Evolutionary conservation across 2,113 vertebrate species (phyloP), one percentile per base, ranked within the genome.

Genomic region (Anhinga rufa): DNA sequence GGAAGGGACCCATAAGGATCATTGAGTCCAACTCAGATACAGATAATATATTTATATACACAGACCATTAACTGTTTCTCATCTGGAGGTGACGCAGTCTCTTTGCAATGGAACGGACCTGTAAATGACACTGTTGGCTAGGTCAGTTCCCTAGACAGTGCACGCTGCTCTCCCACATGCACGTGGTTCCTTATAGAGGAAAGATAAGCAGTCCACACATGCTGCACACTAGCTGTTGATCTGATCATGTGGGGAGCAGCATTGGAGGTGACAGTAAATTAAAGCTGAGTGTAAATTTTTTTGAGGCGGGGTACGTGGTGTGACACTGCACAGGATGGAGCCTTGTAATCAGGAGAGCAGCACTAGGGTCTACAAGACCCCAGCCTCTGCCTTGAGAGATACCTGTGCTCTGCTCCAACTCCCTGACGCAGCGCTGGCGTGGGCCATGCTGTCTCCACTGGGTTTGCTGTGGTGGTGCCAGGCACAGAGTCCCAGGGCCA

Each of bases 381-480:
- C 13, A 32, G 4, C 8, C 34, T n/a, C 28, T 52, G 14, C 10
- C 70, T 36, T 32, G 17, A 42, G 38, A 25, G 34, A 6, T 14
- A 16, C 5, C 38, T 46, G 6, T 20, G 46, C 14, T 83, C 44
- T 42, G 19, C n/a, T 52, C 82, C 0, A 0, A 2, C 34, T 81
- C 2, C 1, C 21, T 0, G 0, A 5, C 0, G 3, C 72, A 42
- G 64, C 0, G 0, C n/a, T 84, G 51, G 18, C 2, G 1, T 9
- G 28, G 72, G 48, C 36, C 36, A 51, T 5, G 22, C 31, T 57
- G 31, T 28, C 62, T 61, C 6, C 1, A 1, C 17, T 0, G 2
- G 32, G 5, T 40, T 66, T 57, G 60, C 80, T 64, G 42, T 3
- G 8, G 19, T 34, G 61, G 25, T 55, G 74, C 34, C 14, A 25